Conservation (phyloP, 2,797 vertebrate genomes). For the Monodelphis domestica region DNA sequence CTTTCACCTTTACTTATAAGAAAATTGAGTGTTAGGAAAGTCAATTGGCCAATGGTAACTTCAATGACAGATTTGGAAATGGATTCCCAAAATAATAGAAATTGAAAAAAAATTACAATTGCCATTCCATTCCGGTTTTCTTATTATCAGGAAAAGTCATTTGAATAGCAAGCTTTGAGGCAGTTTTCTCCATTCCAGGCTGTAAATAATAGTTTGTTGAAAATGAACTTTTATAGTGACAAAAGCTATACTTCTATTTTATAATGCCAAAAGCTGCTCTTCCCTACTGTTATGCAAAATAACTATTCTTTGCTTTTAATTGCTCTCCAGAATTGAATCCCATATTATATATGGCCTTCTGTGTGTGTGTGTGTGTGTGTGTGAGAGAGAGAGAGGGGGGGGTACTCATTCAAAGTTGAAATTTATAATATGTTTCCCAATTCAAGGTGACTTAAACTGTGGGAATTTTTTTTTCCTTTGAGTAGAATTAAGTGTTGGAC, state of each 20-base stretch:
- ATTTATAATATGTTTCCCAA: background rate
- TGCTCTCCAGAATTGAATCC: background rate
- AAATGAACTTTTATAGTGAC: background rate
- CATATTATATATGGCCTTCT: background rate
- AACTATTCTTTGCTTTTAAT: background rate
- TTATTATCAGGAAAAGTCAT: background rate
- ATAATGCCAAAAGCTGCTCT: background rate
- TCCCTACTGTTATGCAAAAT: background rate
- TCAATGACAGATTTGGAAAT: background rate
- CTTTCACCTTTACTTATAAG: background rate
- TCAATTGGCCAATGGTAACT: background rate
- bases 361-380: no score
- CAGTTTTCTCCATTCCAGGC: background rate
- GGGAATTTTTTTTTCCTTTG: no score
- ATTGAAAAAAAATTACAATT: background rate
- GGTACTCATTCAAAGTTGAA: background rate
- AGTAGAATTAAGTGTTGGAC: background rate
- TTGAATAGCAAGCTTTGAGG: background rate
- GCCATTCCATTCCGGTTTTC: no score
- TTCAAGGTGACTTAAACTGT: no score
- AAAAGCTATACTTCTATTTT: background rate
- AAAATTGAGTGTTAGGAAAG: background rate
- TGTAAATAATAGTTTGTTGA: background rate
- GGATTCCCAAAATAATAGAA: background rate
- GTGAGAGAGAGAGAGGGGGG: no score